Evolutionary conservation across 1,140 invertebrate genomes (phyloP), one percentile per base, ranked within the genome.

Genomic region (Orchestia grillus): DNA sequence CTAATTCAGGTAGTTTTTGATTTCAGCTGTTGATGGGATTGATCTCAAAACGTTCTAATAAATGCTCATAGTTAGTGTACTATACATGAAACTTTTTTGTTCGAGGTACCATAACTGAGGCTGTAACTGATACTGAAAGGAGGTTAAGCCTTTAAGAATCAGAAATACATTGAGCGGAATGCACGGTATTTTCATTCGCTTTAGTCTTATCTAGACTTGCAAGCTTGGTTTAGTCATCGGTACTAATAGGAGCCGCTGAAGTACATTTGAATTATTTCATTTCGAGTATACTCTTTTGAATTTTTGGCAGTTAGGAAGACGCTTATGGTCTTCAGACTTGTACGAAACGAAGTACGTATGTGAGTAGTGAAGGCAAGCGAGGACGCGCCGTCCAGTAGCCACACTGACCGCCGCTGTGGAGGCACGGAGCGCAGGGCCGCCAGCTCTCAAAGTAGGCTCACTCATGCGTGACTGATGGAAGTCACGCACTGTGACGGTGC

Each of bases 401-500:
- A 42, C 88, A 90, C 88, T 90, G 88, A 90, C 88, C 88, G 42
- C 88, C 41, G 41, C 88, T 19, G 62, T 36, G 47, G 88, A 90
- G 88, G 88, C 88, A 42, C 23, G 88, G 28, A 41, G 88, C 43
- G 11, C 41, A 90, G 88, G 41, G 36, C 88, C 43, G 28, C 36
- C 88, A 44, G n/a, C 88, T 90, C 41, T 90, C 41, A 90, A 44
- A 77, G 62, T 77, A 77, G n/a, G 41, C 88, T 90, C 88, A 44
- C 88, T 90, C 88, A 90, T 41, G 88, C 88, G 88, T 90, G 88
- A 90, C 88, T 90, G 88, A 90, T 90, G 88, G 88, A 90, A 90
- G 88, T 90, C 88, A 90, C 88, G 88, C 88, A 42, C 88, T 90
- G 88, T 90, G 88, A 90, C 88, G 88, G 41, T 11, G 88, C 88